Base-by-base conservation (phyloP, 2,797 vertebrate genomes). In the Chrosomus eos region DNA sequence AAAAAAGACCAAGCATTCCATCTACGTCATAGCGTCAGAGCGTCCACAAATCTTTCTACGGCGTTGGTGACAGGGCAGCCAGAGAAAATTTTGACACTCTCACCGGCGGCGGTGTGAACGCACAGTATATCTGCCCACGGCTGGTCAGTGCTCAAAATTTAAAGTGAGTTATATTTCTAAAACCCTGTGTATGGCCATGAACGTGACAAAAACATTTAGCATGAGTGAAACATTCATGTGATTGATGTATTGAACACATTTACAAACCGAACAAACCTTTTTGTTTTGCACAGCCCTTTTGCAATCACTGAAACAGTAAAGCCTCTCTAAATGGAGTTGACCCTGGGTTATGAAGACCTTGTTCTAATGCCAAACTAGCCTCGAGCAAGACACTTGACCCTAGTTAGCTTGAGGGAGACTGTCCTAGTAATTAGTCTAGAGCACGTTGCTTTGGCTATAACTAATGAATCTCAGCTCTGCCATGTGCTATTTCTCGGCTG, bases 401-500 rank as follows among this genome's bases (percentile, higher is more conserved):
- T 67, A 28, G 81, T 83, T 67, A 53, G 43, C 60, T 55, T 83
- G 31, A 68, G 45, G 31, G 11, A 68, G 23, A 38, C 45, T 21
- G n/a, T 43, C 36, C 26, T 77, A 55, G 36, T 43, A 68, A 83
- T 77, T n/a, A 68, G 18, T 67, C 58, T 36, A 55, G 33, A 67
- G 60, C 18, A 55, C 16, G 19, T 55, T 77, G 48, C 73, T 55
- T 31, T 33, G 26, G 18, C 18, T 77, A 7, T 16, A 83, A 68
- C 43, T 83, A 76, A 83, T 67, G 31, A 53, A 83, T 53, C 45
- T 43, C 60, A 68, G 62, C 38, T 58, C 62, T 53, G 73, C 48
- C 48, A 58, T 55, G 45, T 75, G 71, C 31, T 83, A 28, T 66
- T 67, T 55, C 40, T 83, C 18, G 6, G n/a, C 33, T 26, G 60